Conservation (phyloP, 2,888 invertebrate species). For the Leptogaster cylindrica region DNA sequence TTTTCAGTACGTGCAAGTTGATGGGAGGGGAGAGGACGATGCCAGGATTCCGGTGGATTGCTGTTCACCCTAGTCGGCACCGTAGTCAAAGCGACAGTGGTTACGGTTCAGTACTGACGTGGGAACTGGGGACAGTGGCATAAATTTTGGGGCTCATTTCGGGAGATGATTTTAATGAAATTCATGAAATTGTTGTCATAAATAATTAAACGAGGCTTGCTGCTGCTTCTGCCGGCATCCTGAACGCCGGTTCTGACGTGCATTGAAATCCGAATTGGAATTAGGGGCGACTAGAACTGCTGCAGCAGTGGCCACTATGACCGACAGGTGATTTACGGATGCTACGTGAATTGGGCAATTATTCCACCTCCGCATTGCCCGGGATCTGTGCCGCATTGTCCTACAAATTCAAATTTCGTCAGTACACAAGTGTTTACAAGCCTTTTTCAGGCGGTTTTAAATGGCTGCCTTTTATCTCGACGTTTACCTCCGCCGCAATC, state of each 20-base stretch:
- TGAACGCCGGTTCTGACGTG: slow-evolving; percentile 24
- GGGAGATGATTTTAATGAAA: slow-evolving; percentile 55
- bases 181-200: slow-evolving; percentile 57
- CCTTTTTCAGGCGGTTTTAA: slow-evolving; percentile 12
- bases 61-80: not conserved
- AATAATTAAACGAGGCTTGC: slow-evolving; percentile 55
- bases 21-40: not conserved
- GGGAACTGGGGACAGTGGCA: slow-evolving; percentile 15
- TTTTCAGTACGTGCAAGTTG: slow-evolving; percentile 27
- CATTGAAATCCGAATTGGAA: slow-evolving; percentile 37
- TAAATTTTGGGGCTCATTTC: slow-evolving; percentile 38
- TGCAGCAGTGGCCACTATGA: slow-evolving; percentile 42
- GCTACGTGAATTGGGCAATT: slow-evolving; percentile 46
- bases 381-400: not conserved
- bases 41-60: not conserved
- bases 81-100: slow-evolving; percentile 19
- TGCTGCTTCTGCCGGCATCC: slow-evolving; percentile 23
- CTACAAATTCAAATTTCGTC: slow-evolving; percentile 27
- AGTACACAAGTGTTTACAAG: slow-evolving; percentile 28
- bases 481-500: not conserved
- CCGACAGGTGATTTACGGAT: slow-evolving; percentile 47
- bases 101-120: slow-evolving; percentile 18
- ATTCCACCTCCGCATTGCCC: slow-evolving; percentile 12
- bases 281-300: slow-evolving; percentile 28
- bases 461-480: not conserved